phyloP scores from a whole-genome alignment of 2,797 vertebrate species.

The Chiloscyllium punctatum region DNA sequence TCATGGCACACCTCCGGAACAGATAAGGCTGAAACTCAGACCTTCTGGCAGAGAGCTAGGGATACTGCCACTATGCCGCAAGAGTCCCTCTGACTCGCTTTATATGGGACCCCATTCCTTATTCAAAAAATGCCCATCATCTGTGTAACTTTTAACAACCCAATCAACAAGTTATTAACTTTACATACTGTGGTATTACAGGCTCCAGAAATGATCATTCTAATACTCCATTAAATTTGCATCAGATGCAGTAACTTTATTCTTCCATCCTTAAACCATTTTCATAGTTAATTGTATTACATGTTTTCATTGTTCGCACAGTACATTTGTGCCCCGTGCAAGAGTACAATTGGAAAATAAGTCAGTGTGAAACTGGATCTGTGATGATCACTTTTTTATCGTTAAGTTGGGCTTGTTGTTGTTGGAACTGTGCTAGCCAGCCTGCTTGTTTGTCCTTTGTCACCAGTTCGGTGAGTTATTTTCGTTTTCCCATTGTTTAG shows the following conservation, averaged over 20 bases:
- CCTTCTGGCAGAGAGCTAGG: too few species aligned
- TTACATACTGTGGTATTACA: neutral
- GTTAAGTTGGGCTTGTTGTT: neutral
- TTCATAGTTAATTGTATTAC: neutral
- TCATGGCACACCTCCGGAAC: too few species aligned
- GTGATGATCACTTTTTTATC: neutral
- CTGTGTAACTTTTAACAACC: too few species aligned
- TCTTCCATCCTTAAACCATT: neutral
- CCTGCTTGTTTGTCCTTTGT: neutral
- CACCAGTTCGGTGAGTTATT: neutral
- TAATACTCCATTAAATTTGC: neutral
- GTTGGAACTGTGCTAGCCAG: neutral
- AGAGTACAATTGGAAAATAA: neutral
- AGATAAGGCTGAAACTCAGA: too few species aligned
- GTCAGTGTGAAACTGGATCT: neutral
- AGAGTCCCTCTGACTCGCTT: too few species aligned
- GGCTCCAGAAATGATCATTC: neutral
- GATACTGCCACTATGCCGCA: too few species aligned
- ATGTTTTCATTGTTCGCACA: neutral
- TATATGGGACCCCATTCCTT: too few species aligned
- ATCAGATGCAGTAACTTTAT: neutral
- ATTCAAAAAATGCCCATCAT: too few species aligned
- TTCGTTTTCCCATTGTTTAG: neutral
- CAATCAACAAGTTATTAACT: too few species aligned
- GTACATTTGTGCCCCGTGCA: neutral